phyloP scores from a whole-genome alignment of 2,113 vertebrate genomes.

The Gnathonemus echidnorhynchus region DNA sequence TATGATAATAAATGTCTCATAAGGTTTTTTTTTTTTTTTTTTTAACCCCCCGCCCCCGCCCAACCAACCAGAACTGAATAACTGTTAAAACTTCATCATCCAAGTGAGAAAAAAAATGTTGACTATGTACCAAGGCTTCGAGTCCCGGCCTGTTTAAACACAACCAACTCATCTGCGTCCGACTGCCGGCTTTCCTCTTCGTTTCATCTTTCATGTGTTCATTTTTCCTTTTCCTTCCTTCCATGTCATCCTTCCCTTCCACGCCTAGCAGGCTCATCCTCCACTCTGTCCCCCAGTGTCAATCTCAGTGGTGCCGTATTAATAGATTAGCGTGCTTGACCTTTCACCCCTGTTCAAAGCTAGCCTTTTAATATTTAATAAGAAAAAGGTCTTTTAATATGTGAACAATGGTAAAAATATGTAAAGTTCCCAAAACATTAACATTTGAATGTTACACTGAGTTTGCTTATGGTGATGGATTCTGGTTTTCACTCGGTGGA shows the following conservation, averaged over 20 bases:
- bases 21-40: background rate
- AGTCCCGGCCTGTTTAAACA: slow-evolving; percentile 1
- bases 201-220: background rate
- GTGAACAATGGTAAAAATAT: background rate
- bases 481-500: background rate
- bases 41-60: background rate
- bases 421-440: background rate
- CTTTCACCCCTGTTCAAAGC: background rate
- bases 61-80: background rate
- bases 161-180: background rate
- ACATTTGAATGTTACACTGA: background rate
- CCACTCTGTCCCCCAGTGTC: background rate
- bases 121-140: background rate
- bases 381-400: background rate
- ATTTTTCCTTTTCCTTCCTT: background rate
- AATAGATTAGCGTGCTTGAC: background rate
- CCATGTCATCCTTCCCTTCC: background rate
- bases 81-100: slow-evolving; percentile 20
- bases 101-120: background rate
- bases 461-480: background rate
- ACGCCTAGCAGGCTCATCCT: background rate
- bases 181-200: background rate
- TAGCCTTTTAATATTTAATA: background rate
- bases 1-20: slow-evolving; percentile 11
- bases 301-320: background rate